Evolutionary conservation across 2,888 invertebrate species (phyloP), one percentile per base, ranked within the genome.

Genomic region (Brachynemurus nebulosus): DNA sequence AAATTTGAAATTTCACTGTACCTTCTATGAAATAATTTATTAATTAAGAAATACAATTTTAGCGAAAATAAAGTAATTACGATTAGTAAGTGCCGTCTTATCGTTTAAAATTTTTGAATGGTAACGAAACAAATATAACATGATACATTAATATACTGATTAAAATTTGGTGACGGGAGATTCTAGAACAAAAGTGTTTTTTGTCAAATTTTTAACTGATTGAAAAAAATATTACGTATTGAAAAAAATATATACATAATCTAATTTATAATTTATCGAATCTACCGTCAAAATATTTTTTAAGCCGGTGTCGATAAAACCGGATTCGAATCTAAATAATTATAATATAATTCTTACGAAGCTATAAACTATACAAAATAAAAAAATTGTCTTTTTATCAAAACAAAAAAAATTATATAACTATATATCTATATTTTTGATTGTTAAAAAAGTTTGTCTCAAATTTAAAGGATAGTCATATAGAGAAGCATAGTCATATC

Each of bases 121-220:
- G 30, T 30, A 30, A 30, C n/a, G 30, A 30, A 30, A 30, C 30
- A 30, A 30, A 30, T 30, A 30, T 30, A 30, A 30, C n/a, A n/a
- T n/a, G n/a, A n/a, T n/a, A n/a, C n/a, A 30, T 30, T 5, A 30
- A 14, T 14, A 30, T 30, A 12, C 14, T 12, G 14, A 30, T 12
- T 30, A 12, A n/a, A 30, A 30, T 30, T 30, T 30, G 14, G n/a
- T 30, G 30, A n/a, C 30, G 30, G 30, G 14, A 30, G 30, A 30
- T 30, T 30, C 30, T 12, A 30, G 14, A 30, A 30, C n/a, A 4
- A 30, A 30, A 30, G n/a, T n/a, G n/a, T n/a, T n/a, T 30, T 30
- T 30, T 27, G n/a, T 30, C 30, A 30, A 30, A n/a, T 30, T 30
- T 30, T 30, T 30, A 27, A 27, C 9, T n/a, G 12, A 27, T 27